These are phyloP conservation scores for Drosophila rhopaloa DNA, from an alignment of 1,140 invertebrate species.

Conservation along the genomic window DNA sequence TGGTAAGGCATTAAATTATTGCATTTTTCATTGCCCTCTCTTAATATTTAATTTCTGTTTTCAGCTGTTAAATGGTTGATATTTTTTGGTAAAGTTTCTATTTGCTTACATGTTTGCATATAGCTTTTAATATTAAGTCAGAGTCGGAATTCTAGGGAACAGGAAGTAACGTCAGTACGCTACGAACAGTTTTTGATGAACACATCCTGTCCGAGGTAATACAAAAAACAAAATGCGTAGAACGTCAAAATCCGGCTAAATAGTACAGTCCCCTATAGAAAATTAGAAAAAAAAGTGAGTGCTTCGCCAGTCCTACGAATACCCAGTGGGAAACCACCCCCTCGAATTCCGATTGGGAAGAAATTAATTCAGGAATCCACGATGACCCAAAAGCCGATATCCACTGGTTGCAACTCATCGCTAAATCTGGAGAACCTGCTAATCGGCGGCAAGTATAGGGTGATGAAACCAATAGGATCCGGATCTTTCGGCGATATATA, in stretches of 20 bases:
- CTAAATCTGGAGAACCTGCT: constrained; percentile 56
- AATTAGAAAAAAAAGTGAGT: constrained; percentile 13
- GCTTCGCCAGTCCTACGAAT: neutral
- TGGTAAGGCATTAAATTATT: constrained; percentile 32
- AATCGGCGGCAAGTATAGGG: constrained; percentile 96
- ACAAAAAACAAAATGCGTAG: constrained; percentile 18
- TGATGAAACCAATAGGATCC: constrained; percentile 98
- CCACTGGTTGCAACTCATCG: constrained; percentile 19
- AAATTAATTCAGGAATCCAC: neutral
- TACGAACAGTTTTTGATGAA: neutral
- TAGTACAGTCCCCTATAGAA: neutral
- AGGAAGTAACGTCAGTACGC: neutral
- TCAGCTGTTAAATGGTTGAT: constrained; percentile 10
- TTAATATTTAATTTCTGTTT: constrained; percentile 27
- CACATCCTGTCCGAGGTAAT: neutral
- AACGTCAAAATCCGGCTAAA: constrained; percentile 18
- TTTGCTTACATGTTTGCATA: no score
- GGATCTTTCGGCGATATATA: constrained; percentile 99
- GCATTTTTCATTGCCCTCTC: constrained; percentile 25
- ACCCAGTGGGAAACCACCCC: no score
- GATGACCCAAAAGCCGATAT: neutral
- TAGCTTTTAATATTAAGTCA: neutral
- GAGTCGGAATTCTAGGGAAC: neutral
- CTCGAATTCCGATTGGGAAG: neutral
- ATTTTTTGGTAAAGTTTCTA: no score